phyloP scores from a whole-genome alignment of 2,888 invertebrate genomes.

The Alviniconcha strummeri region DNA sequence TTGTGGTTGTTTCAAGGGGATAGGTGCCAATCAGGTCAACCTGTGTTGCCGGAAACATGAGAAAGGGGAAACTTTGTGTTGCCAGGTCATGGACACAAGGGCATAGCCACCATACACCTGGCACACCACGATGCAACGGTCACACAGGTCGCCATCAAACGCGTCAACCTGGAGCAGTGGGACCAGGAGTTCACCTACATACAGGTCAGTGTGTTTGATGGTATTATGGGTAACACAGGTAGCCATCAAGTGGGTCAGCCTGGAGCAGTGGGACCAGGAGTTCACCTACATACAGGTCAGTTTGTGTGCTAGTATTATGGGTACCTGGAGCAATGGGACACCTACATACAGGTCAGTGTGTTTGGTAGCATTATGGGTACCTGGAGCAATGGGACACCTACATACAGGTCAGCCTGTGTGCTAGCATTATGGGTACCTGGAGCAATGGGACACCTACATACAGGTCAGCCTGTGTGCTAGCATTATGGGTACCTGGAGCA shows the following conservation, averaged over 20 bases:
- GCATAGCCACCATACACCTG: conserved; percentile 61
- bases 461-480: too few relatives aligned
- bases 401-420: too few relatives aligned
- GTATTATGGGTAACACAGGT: too few relatives aligned
- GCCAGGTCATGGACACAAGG: conserved; percentile 65
- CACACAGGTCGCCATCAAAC: conserved; percentile 61
- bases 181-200: conserved; percentile 57
- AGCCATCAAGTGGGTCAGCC: too few relatives aligned
- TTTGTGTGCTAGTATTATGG: not conserved
- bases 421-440: conserved; percentile 47
- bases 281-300: conserved; percentile 61
- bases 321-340: not conserved
- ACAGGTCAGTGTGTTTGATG: conserved; percentile 51
- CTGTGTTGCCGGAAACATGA: too few relatives aligned
- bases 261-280: conserved; percentile 61
- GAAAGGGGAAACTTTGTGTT: too few relatives aligned
- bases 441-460: conserved; percentile 43
- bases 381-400: too few relatives aligned
- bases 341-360: conserved; percentile 57
- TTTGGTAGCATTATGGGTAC: too few relatives aligned
- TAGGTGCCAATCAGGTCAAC: too few relatives aligned
- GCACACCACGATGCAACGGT: conserved; percentile 62
- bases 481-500: conserved; percentile 53
- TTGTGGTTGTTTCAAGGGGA: too few relatives aligned
- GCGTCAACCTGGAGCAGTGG: conserved; percentile 61